These are phyloP conservation scores for Neuroterus valhalla DNA, from an alignment of 1,140 invertebrate species.

Conservation along the genomic window DNA sequence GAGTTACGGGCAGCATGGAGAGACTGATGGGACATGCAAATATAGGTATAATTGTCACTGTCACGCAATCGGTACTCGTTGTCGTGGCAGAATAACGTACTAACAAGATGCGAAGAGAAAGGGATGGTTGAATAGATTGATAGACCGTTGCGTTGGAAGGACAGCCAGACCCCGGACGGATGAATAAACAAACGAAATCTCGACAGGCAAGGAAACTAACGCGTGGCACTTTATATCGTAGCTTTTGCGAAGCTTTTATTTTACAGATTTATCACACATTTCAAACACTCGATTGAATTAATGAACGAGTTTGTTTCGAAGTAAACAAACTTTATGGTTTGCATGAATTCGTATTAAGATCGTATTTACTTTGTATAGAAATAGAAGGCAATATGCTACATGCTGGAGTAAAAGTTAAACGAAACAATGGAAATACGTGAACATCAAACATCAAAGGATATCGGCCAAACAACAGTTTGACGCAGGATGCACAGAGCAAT, in stretches of 20 bases:
- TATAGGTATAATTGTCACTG: constrained; percentile 59
- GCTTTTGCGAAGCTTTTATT: constrained; percentile 27
- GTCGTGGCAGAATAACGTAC: constrained; percentile 43
- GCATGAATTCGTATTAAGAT: background rate
- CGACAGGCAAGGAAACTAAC: constrained; percentile 21
- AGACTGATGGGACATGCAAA: constrained; percentile 60
- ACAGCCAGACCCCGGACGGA: background rate
- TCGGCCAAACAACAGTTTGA: constrained; percentile 1
- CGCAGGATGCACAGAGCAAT: background rate
- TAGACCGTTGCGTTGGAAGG: background rate
- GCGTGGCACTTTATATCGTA: constrained; percentile 41
- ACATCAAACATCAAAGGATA: constrained; percentile 16
- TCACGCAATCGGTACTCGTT: constrained; percentile 59
- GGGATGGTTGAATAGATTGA: constrained; percentile 45
- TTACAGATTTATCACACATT: background rate
- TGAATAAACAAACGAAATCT: constrained; percentile 11
- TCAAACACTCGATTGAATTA: background rate
- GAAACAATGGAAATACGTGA: background rate
- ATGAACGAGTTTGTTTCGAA: background rate
- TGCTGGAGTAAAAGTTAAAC: background rate
- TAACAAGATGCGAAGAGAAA: constrained; percentile 52
- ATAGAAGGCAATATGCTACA: background rate
- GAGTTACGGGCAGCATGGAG: constrained; percentile 49
- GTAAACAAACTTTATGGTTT: background rate
- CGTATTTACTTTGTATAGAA: background rate